These are phyloP conservation scores for Macrosteles quadrilineatus DNA, from an alignment of 1,140 invertebrate species.

Conservation along the genomic window DNA sequence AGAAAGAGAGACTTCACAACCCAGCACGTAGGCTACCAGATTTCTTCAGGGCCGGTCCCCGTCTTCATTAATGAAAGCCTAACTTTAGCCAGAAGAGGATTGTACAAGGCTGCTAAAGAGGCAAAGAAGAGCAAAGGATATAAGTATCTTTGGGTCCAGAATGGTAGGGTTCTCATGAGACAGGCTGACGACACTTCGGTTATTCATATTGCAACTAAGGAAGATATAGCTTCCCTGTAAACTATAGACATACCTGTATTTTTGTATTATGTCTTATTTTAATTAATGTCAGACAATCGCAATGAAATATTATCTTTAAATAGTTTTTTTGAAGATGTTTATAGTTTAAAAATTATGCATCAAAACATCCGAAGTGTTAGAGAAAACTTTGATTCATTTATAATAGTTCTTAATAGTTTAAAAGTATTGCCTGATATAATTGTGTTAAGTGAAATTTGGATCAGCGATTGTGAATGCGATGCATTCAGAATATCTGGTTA, in stretches of 20 bases:
- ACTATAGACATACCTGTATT: not conserved
- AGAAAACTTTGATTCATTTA: too few species aligned
- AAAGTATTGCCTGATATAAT: too few species aligned
- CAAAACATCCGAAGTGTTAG: not conserved
- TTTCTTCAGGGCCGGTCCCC: not conserved
- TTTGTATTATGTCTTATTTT: not conserved
- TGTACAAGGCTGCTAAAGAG: not conserved
- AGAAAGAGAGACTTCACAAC: constrained; percentile 3
- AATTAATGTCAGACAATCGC: not conserved
- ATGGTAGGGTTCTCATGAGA: not conserved
- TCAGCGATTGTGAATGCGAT: too few species aligned
- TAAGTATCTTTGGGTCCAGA: not conserved
- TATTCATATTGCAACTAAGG: not conserved
- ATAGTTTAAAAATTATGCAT: not conserved
- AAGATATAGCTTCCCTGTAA: not conserved
- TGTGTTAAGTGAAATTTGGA: too few species aligned
- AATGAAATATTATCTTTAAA: not conserved
- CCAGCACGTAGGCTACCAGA: not conserved
- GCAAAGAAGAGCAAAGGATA: not conserved
- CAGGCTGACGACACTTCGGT: not conserved
- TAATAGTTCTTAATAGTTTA: too few species aligned
- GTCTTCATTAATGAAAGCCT: constrained; percentile 15
- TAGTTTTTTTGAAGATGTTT: not conserved
- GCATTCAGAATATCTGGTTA: too few species aligned
- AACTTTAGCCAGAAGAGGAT: not conserved